Percentiles rank a stretch among this genome's conserved stretches.
Evolutionary conservation across 2,888 invertebrate species (phyloP).

Genomic region (Meiosimyza decipiens): DNA sequence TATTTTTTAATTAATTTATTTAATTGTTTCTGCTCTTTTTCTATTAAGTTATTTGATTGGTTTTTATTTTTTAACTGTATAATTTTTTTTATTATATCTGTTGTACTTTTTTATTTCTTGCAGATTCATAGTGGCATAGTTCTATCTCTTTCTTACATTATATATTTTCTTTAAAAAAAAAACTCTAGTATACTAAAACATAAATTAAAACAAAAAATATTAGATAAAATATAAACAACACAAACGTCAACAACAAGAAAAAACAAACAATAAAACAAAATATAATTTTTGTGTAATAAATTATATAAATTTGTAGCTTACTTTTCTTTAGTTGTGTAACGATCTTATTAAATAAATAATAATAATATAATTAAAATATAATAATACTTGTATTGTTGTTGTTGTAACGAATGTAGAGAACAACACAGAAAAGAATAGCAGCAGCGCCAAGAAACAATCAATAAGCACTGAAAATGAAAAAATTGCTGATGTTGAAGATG

Average conservation of each 20-base stretch:
- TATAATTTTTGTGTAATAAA: constrained; percentile 39
- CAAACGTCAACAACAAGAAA: constrained; percentile 8
- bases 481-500: background rate
- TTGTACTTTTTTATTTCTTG: constrained; percentile 52
- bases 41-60: constrained; percentile 9
- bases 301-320: constrained; percentile 40
- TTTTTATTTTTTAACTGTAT: constrained; percentile 32
- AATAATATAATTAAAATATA: constrained; percentile 18
- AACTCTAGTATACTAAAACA: constrained; percentile 30
- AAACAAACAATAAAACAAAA: constrained; percentile 19
- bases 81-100: constrained; percentile 40
- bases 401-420: constrained; percentile 11
- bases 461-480: constrained; percentile 11
- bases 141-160: constrained; percentile 50
- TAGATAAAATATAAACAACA: constrained; percentile 12
- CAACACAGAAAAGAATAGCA: constrained; percentile 8
- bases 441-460: background rate
- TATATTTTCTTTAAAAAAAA: constrained; percentile 31
- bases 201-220: constrained; percentile 24
- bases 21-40: constrained; percentile 1
- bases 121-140: constrained; percentile 54
- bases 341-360: constrained; percentile 30
- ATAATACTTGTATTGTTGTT: constrained; percentile 10
- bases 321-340: constrained; percentile 38
- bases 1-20: background rate